These are phyloP conservation scores for Nemoura dubitans DNA, from an alignment of 2,888 invertebrate genomes.

Conservation along the genomic window DNA sequence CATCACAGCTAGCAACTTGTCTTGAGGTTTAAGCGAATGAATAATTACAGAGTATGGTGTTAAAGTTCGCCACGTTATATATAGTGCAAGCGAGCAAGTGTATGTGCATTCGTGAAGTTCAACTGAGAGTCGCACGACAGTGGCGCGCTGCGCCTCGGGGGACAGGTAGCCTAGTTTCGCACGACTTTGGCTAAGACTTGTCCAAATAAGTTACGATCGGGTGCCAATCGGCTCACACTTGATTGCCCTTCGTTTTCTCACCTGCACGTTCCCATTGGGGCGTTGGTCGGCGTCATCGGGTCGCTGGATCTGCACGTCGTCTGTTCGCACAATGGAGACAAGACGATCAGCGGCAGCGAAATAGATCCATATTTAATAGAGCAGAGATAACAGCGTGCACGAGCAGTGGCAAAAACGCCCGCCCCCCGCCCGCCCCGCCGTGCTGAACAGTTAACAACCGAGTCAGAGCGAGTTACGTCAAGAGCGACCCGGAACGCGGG, in stretches of 20 bases:
- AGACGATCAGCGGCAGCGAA: not conserved
- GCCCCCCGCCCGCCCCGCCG: too few species aligned
- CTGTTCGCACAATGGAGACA: not conserved
- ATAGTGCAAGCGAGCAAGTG: not conserved
- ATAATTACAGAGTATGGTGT: not conserved
- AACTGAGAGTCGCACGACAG: not conserved
- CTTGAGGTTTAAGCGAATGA: not conserved
- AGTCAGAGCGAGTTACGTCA: not conserved
- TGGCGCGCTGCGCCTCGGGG: not conserved
- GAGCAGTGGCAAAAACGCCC: not conserved
- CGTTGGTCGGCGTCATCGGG: too few species aligned
- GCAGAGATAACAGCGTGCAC: not conserved
- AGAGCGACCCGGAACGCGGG: not conserved
- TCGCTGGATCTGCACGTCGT: too few species aligned
- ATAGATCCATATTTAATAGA: conserved; percentile 7
- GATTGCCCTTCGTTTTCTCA: not conserved
- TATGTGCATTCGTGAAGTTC: too few species aligned
- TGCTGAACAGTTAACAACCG: not conserved
- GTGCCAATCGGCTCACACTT: not conserved
- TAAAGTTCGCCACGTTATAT: not conserved
- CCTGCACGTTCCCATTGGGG: not conserved
- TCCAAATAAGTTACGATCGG: not conserved
- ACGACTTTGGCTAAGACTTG: not conserved
- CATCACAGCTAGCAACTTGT: not conserved
- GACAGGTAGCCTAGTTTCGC: not conserved